These are phyloP conservation scores for Eonycteris spelaea DNA, from an alignment of 2,113 vertebrate genomes.

Conservation along the genomic window DNA sequence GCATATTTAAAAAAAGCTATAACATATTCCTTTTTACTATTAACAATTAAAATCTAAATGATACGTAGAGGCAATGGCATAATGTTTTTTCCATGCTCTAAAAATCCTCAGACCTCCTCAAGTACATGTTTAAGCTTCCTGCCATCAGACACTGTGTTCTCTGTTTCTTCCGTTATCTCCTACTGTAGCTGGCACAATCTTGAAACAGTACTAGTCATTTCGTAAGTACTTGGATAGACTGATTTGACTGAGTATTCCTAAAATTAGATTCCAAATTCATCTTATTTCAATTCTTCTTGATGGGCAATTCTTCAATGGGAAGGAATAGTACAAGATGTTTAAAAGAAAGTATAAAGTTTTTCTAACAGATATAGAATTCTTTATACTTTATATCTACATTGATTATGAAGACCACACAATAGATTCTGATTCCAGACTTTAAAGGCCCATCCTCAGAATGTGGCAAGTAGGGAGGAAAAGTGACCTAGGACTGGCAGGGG, in stretches of 20 bases:
- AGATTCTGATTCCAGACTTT: background rate
- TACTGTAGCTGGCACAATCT: background rate
- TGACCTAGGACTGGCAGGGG: background rate
- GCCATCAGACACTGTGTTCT: background rate
- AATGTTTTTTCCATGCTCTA: background rate
- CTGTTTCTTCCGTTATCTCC: background rate
- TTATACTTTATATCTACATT: background rate
- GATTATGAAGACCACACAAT: background rate
- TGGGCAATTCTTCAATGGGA: background rate
- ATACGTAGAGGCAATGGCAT: background rate
- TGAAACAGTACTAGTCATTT: background rate
- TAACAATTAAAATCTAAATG: background rate
- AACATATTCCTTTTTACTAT: background rate
- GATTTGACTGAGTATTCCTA: background rate
- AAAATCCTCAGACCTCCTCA: background rate
- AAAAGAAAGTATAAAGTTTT: background rate
- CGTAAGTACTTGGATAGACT: background rate
- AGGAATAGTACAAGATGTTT: background rate
- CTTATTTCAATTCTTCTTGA: background rate
- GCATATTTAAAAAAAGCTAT: background rate
- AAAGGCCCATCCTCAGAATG: accelerated
- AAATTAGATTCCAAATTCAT: background rate
- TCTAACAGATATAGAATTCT: background rate
- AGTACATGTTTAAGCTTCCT: background rate
- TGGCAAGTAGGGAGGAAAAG: background rate